Base-by-base conservation (phyloP, 2,113 vertebrate species). In the Oncorhynchus keta region DNA sequence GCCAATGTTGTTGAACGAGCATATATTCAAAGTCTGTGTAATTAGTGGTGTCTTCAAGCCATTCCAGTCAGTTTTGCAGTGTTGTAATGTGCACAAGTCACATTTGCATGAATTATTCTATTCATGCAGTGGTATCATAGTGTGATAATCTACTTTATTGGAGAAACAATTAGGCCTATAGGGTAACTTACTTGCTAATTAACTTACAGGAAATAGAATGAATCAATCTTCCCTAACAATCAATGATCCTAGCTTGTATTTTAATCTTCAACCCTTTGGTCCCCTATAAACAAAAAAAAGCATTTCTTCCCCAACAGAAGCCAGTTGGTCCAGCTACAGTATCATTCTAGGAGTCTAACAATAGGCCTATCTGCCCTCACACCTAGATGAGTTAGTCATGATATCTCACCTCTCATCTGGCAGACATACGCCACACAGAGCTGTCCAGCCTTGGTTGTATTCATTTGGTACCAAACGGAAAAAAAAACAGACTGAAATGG, bases 381-480 rank as follows among this genome's bases (percentile, higher is more conserved):
- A 51, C 73, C 4, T 64, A 16, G 22, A 62, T 64, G 45, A 18
- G 73, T 66, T 74, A 22, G 78, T 69, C 75, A 62, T 8, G 20
- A 62, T 62, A n/a, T 62, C 59, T 62, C 59, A 62, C 20, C 59
- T 62, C 59, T 24, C n/a, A 3, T 62, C 59, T 62, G n/a, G 5
- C 18, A 62, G 59, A 62, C 20, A 22, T n/a, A 62, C n/a, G 3
- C n/a, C 59, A 62, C n/a, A 62, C 16, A 16, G 51, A 55, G 51
- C 51, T 55, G 59, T 62, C 5, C 70, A 69, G 59, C 16, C 51
- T 55, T 4, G 16, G 39, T 45, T 45, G 39, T 45, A 45, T 45
- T 55, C 51, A 55, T 55, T 45, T 12, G 51, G 14, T 55, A 14
- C 13, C 51, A 14, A 55, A 45, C 0, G 2, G 39, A 1, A 45